Conservation (phyloP, 2,113 vertebrate species). For the Progne subis region DNA sequence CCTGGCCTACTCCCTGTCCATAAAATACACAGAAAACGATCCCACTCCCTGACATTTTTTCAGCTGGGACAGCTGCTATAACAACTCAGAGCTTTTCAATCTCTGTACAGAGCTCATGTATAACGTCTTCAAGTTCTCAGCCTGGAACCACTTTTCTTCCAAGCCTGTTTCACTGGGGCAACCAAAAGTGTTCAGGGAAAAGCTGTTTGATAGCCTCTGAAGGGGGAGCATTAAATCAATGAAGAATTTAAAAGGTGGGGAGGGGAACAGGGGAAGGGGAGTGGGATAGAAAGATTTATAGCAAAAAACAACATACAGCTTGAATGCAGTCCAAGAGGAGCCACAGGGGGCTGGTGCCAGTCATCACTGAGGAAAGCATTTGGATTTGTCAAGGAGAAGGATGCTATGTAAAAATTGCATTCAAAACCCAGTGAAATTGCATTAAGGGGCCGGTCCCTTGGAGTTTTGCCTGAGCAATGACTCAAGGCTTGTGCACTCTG, state of each 20-base stretch:
- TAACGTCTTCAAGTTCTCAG: slow-evolving; percentile 60
- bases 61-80: slow-evolving; percentile 75
- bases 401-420: slow-evolving; percentile 29
- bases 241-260: slow-evolving; percentile 46
- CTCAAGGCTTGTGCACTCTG: not conserved
- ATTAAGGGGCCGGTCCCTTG: not conserved
- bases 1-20: slow-evolving; percentile 67
- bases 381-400: slow-evolving; percentile 55
- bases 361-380: slow-evolving; percentile 58
- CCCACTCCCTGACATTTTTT: slow-evolving; percentile 73
- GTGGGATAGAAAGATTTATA: slow-evolving; percentile 51
- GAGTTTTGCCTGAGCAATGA: not conserved
- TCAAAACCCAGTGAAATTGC: slow-evolving; percentile 23
- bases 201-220: not conserved
- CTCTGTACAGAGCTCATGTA: slow-evolving; percentile 40
- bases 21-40: slow-evolving; percentile 75
- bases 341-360: slow-evolving; percentile 68
- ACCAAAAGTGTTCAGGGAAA: not conserved
- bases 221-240: slow-evolving; percentile 29
- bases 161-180: not conserved
- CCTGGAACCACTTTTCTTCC: slow-evolving; percentile 38
- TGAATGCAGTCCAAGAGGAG: slow-evolving; percentile 50
- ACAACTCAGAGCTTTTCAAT: slow-evolving; percentile 68
- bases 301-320: slow-evolving; percentile 42
- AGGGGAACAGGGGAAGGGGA: not conserved